Conservation (phyloP, 2,797 vertebrate species). For the Heterohyrax brucei region DNA sequence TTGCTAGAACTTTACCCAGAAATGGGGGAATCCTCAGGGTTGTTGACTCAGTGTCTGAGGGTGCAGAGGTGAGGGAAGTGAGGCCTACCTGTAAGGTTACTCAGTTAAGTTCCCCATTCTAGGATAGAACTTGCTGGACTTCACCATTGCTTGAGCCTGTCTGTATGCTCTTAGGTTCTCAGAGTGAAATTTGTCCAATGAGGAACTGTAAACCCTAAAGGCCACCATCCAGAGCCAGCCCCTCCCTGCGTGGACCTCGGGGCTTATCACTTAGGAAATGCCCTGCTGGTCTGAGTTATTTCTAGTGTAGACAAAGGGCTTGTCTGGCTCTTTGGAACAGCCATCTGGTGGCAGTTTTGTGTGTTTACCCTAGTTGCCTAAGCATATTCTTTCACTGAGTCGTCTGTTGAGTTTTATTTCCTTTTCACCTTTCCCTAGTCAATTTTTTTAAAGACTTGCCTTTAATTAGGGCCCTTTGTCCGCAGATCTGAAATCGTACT, state of each 20-base stretch:
- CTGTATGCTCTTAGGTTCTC: conserved; percentile 27
- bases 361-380: conserved; percentile 15
- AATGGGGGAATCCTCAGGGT: background rate
- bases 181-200: background rate
- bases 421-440: background rate
- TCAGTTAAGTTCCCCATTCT: background rate
- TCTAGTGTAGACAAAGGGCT: conserved; percentile 19
- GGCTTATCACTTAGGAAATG: conserved; percentile 28
- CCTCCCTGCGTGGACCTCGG: background rate
- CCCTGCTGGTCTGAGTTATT: conserved; percentile 22
- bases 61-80: background rate
- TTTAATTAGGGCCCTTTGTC: conserved; percentile 16
- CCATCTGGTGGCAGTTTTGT: background rate
- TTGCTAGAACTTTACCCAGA: background rate
- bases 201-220: background rate
- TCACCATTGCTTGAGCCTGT: background rate
- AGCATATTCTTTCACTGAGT: conserved; percentile 31
- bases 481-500: background rate
- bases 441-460: background rate
- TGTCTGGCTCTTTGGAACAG: background rate
- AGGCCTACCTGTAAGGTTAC: background rate
- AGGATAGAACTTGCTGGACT: background rate
- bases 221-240: background rate
- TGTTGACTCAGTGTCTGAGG: background rate
- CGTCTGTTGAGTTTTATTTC: conserved; percentile 30